Conservation (phyloP, 2,113 vertebrate species). For the Callocephalon fimbriatum region DNA sequence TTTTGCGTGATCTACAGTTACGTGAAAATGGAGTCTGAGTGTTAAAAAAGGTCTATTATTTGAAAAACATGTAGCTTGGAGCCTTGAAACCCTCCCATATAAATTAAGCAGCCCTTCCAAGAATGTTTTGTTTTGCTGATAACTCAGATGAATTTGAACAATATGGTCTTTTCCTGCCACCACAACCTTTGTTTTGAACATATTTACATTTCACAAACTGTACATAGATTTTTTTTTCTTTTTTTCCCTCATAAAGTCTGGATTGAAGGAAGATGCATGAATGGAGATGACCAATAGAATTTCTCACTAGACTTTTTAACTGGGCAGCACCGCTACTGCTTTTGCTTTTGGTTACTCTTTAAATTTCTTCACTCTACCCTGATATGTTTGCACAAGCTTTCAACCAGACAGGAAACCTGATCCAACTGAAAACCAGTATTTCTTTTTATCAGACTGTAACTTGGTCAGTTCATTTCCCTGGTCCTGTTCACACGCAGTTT, state of each 20-base stretch:
- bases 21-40: neutral
- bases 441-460: neutral
- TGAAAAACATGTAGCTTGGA: neutral
- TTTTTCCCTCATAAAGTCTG: neutral
- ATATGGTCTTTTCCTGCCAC: neutral
- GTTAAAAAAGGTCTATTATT: neutral
- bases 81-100: neutral
- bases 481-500: neutral
- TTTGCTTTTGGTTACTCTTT: neutral
- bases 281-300: neutral
- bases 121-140: neutral
- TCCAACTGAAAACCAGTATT: neutral
- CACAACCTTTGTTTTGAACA: neutral
- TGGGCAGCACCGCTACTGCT: neutral
- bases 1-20: neutral
- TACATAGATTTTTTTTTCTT: neutral
- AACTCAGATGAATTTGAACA: neutral
- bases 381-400: neutral
- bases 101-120: neutral
- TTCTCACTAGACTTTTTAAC: neutral
- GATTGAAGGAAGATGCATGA: neutral
- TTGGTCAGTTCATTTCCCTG: neutral
- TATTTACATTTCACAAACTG: neutral
- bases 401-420: neutral
- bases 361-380: neutral